A percentile compares a stretch with the other conserved stretches of the same genome.
Evolutionary conservation across 2,888 invertebrate species (phyloP).

Genomic region (Aquatica leii): DNA sequence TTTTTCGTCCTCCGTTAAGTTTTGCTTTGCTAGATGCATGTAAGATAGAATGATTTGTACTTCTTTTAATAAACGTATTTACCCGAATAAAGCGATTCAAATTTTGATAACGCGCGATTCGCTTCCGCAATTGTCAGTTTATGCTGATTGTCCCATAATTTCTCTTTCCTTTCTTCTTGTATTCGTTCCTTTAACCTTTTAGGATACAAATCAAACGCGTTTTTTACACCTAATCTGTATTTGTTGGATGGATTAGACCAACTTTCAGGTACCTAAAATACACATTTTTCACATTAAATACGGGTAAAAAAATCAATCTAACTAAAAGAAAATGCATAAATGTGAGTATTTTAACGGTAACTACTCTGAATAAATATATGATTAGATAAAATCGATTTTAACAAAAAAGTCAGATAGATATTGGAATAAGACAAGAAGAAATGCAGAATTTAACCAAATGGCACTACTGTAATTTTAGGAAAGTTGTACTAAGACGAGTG

Average conservation of each 20-base stretch:
- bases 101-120: conserved; percentile 76
- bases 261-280: conserved; percentile 73
- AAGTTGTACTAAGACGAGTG: too few species aligned
- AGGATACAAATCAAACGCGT: conserved; percentile 87
- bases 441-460: too few species aligned
- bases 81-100: conserved; percentile 64
- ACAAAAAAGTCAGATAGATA: too few species aligned
- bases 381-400: too few species aligned
- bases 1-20: conserved; percentile 72
- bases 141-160: conserved; percentile 85
- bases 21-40: conserved; percentile 19
- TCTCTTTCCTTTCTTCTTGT: conserved; percentile 75
- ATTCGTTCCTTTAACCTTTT: conserved; percentile 83
- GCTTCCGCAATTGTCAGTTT: conserved; percentile 82
- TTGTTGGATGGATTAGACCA: conserved; percentile 88
- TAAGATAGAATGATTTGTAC: neutral
- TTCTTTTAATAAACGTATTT: neutral
- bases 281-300: neutral
- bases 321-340: too few species aligned
- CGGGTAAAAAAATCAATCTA: neutral
- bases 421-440: too few species aligned
- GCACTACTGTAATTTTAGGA: too few species aligned
- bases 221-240: conserved; percentile 88
- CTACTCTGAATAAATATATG: too few species aligned
- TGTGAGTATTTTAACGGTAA: too few species aligned